Conservation (phyloP, 2,888 invertebrate species). For the Dromius quadrimaculatus region DNA sequence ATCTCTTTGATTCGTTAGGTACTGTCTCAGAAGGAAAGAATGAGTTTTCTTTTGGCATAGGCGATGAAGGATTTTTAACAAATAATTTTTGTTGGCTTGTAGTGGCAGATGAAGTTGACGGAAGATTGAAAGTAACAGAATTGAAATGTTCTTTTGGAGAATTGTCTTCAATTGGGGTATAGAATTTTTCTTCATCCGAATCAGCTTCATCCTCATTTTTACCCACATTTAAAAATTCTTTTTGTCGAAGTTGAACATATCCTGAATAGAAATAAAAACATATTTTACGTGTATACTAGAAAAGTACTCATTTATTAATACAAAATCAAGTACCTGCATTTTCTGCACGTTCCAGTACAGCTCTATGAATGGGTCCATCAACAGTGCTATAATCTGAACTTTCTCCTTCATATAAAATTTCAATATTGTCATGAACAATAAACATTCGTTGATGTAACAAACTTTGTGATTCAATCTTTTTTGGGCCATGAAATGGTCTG, state of each 20-base stretch:
- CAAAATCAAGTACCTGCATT: conserved; percentile 60
- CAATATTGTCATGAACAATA: conserved; percentile 80
- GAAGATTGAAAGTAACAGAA: conserved; percentile 5
- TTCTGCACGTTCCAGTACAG: conserved; percentile 71
- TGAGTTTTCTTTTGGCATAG: conserved; percentile 1
- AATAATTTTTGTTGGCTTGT: conserved; percentile 26
- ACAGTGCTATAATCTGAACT: conserved; percentile 72
- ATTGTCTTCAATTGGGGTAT: conserved; percentile 1
- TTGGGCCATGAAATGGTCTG: conserved; percentile 64
- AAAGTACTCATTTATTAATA: neutral
- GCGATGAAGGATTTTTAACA: conserved; percentile 20
- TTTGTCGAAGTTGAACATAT: conserved; percentile 34
- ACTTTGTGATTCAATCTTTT: conserved; percentile 67
- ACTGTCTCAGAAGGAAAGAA: conserved; percentile 15
- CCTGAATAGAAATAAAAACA: conserved; percentile 28
- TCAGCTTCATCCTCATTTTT: conserved; percentile 21
- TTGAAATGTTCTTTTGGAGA: conserved; percentile 9
- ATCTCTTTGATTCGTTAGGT: conserved; percentile 26
- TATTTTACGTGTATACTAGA: too few relatives aligned
- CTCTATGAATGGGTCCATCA: conserved; percentile 74
- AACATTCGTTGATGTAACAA: conserved; percentile 75
- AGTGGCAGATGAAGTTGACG: conserved; percentile 9
- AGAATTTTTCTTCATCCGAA: neutral
- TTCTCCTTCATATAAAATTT: conserved; percentile 75
- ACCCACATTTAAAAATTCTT: conserved; percentile 33